A percentile compares a stretch with the other conserved stretches of the same genome.
phyloP scores from a whole-genome alignment of 2,797 vertebrate genomes.

The Triplophysa bombifrons region DNA sequence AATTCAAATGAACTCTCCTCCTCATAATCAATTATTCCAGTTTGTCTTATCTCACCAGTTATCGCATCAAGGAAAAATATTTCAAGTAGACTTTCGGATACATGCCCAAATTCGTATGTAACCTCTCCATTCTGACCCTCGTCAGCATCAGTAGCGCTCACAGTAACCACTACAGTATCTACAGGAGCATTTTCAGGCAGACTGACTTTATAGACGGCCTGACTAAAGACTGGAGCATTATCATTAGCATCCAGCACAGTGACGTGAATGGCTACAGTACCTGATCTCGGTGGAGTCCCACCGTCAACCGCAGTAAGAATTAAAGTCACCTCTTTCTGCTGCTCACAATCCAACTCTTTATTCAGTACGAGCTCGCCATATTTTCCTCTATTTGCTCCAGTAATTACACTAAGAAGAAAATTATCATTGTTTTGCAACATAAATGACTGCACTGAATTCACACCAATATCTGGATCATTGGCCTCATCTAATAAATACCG shows the following conservation, averaged over 20 bases:
- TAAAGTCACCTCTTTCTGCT: conserved; percentile 60
- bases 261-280: conserved; percentile 66
- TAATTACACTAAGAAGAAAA: conserved; percentile 60
- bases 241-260: conserved; percentile 72
- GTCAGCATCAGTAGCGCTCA: conserved; percentile 67
- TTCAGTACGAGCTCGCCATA: conserved; percentile 66
- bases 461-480: conserved; percentile 69
- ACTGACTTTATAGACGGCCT: conserved; percentile 60
- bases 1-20: not conserved
- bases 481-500: conserved; percentile 64
- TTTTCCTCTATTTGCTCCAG: conserved; percentile 34
- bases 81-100: conserved; percentile 9
- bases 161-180: conserved; percentile 55
- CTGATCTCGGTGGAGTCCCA: conserved; percentile 69
- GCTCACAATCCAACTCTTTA: conserved; percentile 69
- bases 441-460: conserved; percentile 66
- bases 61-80: not conserved
- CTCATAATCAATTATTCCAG: not conserved
- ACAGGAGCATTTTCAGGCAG: conserved; percentile 62
- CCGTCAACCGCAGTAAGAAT: conserved; percentile 69
- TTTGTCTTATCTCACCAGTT: conserved; percentile 50
- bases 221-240: conserved; percentile 68
- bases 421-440: conserved; percentile 68
- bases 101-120: conserved; percentile 61
- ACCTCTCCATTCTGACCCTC: conserved; percentile 70